A percentile compares a stretch with the other conserved stretches of the same genome.
Conservation (phyloP, 2,113 vertebrate species). For the Rhea pennata region DNA sequence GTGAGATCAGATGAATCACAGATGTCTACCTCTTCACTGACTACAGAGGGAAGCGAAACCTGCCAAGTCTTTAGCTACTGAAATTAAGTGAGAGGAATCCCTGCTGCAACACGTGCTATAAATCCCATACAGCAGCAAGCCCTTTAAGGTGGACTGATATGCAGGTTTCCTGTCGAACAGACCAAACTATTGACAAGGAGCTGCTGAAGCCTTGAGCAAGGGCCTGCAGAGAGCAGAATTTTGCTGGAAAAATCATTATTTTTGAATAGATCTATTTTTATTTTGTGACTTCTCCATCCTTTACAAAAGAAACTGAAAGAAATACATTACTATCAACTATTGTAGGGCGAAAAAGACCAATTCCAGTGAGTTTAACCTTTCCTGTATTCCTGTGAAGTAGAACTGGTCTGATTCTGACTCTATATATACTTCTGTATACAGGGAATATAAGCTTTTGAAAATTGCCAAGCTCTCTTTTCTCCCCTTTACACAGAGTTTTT, state of each 20-base stretch:
- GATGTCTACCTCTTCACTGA: not conserved
- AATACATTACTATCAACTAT: not conserved
- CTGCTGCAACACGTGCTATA: not conserved
- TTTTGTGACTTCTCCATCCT: not conserved
- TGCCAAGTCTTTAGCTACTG: not conserved
- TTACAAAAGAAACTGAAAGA: not conserved
- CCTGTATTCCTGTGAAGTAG: not conserved
- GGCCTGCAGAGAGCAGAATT: not conserved
- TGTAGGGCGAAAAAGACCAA: too few species aligned
- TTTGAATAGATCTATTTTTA: not conserved
- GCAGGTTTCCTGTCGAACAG: not conserved
- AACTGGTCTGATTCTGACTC: not conserved
- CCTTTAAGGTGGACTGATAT: not conserved
- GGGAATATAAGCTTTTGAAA: not conserved
- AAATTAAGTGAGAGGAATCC: not conserved
- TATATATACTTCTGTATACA: not conserved
- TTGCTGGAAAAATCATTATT: not conserved
- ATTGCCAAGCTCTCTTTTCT: rapidly evolving
- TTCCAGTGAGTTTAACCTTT: not conserved
- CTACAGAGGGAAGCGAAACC: not conserved
- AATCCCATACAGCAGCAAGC: not conserved
- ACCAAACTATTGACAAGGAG: not conserved
- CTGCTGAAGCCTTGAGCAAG: too few species aligned
- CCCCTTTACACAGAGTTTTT: not conserved
- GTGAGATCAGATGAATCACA: not conserved